Evolutionary conservation across 2,113 vertebrate genomes (phyloP).

Genomic region (Phaethon lepturus): DNA sequence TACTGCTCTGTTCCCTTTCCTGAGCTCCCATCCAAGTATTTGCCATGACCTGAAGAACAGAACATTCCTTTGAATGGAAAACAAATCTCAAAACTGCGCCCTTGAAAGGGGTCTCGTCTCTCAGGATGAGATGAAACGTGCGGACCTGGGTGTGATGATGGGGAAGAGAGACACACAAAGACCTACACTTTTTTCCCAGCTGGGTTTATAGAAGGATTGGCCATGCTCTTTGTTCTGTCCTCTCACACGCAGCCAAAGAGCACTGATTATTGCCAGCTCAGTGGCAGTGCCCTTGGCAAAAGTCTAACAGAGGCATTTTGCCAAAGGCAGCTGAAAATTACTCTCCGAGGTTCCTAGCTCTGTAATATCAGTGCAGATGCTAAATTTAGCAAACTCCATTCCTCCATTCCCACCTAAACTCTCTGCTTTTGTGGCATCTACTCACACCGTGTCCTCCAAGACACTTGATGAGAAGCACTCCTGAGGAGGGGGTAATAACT

Average conservation of each 20-base stretch:
- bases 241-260: accelerated
- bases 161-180: background rate
- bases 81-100: background rate
- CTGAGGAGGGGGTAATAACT: background rate
- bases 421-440: background rate
- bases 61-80: background rate
- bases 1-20: background rate
- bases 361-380: background rate
- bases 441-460: background rate
- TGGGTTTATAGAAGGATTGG: background rate
- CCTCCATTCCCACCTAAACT: background rate
- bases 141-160: accelerated
- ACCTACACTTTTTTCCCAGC: background rate
- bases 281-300: background rate
- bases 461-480: background rate
- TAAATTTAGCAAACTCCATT: background rate
- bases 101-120: background rate
- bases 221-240: background rate
- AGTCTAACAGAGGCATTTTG: background rate
- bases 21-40: background rate
- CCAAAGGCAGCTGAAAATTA: background rate
- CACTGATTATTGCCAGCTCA: background rate
- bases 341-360: background rate
- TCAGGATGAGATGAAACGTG: background rate
- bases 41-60: background rate